Conservation (phyloP, 2,888 invertebrate genomes). For the Aporophyla nigra region DNA sequence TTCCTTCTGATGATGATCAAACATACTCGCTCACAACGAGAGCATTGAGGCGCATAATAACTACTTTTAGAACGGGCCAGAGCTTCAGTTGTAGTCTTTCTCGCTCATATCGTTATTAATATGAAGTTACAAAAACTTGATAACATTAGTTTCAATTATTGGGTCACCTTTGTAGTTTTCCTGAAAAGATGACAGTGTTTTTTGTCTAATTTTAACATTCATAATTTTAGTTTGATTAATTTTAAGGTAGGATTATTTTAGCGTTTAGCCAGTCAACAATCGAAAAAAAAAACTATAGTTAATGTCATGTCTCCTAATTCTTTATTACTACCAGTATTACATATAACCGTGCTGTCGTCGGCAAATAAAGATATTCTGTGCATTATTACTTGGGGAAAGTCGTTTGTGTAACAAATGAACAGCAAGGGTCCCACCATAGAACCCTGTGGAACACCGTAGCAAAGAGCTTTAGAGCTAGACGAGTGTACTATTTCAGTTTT, state of each 20-base stretch:
- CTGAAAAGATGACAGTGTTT: background rate
- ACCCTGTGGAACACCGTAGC: background rate
- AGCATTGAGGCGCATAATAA: background rate
- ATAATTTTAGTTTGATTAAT: slow-evolving; percentile 6
- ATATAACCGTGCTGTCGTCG: background rate
- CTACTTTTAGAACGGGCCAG: background rate
- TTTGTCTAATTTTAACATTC: background rate
- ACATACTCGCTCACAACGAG: background rate
- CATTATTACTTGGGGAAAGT: background rate
- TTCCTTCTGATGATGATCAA: background rate
- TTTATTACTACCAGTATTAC: background rate
- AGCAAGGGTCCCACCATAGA: background rate
- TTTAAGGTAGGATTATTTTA: slow-evolving; percentile 7
- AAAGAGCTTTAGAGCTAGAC: background rate
- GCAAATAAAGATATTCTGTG: background rate
- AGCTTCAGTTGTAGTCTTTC: background rate
- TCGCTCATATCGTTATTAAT: background rate
- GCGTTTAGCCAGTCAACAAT: slow-evolving; percentile 9
- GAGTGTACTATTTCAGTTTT: background rate
- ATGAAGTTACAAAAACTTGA: background rate
- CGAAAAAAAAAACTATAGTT: background rate
- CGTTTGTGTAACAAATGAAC: background rate
- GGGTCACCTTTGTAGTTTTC: background rate
- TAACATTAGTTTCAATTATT: background rate
- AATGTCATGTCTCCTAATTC: slow-evolving; percentile 2